These are phyloP conservation scores for Coecobrya sp. DNA, from an alignment of 2,888 invertebrate species.

Conservation along the genomic window DNA sequence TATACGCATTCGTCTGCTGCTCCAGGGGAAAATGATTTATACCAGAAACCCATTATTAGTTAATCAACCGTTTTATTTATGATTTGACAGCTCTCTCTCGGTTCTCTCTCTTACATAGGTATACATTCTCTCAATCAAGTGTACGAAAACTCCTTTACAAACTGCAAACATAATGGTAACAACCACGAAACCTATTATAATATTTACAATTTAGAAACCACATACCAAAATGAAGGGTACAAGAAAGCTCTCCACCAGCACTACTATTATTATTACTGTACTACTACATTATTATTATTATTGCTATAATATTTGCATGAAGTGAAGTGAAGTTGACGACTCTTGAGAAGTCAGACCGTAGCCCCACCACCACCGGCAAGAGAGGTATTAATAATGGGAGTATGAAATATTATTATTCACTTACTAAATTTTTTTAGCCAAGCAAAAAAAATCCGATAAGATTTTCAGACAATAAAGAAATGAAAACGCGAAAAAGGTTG, in stretches of 20 bases:
- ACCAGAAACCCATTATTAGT: slow-evolving; percentile 80
- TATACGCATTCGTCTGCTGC: slow-evolving; percentile 63
- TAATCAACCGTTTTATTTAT: slow-evolving; percentile 80
- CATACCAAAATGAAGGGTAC: slow-evolving; percentile 73
- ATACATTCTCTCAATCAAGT: slow-evolving; percentile 40
- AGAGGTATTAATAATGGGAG: slow-evolving; percentile 74
- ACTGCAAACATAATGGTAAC: slow-evolving; percentile 74
- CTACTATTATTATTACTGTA: slow-evolving; percentile 51
- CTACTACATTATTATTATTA: slow-evolving; percentile 29
- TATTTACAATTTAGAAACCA: slow-evolving; percentile 38
- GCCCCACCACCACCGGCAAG: neutral
- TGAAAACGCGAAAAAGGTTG: slow-evolving; percentile 68
- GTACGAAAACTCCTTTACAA: slow-evolving; percentile 69
- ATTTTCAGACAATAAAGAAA: slow-evolving; percentile 14
- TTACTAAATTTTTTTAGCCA: slow-evolving; percentile 41
- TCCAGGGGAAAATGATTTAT: slow-evolving; percentile 80
- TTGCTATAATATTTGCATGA: slow-evolving; percentile 62
- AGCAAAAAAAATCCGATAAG: slow-evolving; percentile 26
- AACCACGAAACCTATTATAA: slow-evolving; percentile 58
- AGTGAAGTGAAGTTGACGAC: slow-evolving; percentile 46
- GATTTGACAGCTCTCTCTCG: slow-evolving; percentile 80
- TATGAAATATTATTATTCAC: slow-evolving; percentile 73
- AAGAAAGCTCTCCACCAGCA: slow-evolving; percentile 51
- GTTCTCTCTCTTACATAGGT: slow-evolving; percentile 31
- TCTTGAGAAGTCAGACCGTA: slow-evolving; percentile 55